A percentile compares a stretch with the other conserved stretches of the same genome.
These are phyloP conservation scores for Leptopilina syphax DNA, from an alignment of 2,888 invertebrate species.

Conservation along the genomic window DNA sequence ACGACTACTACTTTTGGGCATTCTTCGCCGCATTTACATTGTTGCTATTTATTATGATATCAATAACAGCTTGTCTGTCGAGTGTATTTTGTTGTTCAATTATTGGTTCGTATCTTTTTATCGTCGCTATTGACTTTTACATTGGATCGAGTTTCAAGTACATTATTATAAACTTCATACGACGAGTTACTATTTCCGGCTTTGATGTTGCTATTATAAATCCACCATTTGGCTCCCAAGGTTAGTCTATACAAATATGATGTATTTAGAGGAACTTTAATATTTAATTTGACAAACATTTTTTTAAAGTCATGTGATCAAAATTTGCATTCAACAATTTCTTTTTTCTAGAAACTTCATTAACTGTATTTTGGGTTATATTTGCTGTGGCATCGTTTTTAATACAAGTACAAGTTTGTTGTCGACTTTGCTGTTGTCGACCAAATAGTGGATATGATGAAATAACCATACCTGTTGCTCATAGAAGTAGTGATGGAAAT, in stretches of 20 bases:
- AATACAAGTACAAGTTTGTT: neutral
- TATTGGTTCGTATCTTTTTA: conserved; percentile 82
- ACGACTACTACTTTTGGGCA: neutral
- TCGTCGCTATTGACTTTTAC: conserved; percentile 82
- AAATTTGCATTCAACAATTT: too few relatives aligned
- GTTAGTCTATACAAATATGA: conserved; percentile 71
- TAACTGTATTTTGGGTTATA: neutral
- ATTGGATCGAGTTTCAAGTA: conserved; percentile 83
- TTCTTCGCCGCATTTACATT: neutral
- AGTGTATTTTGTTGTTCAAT: conserved; percentile 79
- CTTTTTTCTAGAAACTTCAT: neutral
- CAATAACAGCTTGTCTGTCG: neutral
- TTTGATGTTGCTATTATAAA: conserved; percentile 81
- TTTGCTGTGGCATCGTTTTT: neutral
- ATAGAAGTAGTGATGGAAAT: neutral
- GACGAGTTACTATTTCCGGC: conserved; percentile 80
- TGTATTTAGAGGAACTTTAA: too few relatives aligned
- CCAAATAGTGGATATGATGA: neutral
- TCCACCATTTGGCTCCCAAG: conserved; percentile 81
- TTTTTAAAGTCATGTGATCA: too few relatives aligned
- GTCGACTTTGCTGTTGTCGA: too few relatives aligned
- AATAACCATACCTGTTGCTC: neutral
- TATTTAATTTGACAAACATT: too few relatives aligned
- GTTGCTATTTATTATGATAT: neutral
- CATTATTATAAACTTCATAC: conserved; percentile 83